Evolutionary conservation across 1,140 invertebrate species (phyloP), one percentile per base, ranked within the genome.

Genomic region (Nymphalis io): DNA sequence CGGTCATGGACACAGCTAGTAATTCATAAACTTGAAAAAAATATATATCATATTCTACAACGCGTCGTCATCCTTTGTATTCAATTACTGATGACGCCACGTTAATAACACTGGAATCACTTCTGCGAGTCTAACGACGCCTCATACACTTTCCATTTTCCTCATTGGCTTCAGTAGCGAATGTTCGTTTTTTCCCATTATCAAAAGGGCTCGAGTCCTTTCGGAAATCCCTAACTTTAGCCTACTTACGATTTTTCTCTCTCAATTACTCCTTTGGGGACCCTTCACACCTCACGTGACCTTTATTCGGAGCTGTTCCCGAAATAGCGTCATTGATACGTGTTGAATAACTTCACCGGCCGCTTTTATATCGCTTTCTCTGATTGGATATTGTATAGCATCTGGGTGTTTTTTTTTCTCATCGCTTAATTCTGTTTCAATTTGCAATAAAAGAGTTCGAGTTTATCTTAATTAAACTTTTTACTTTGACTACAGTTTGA

Each of bases 231-330:
- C 44, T 46, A 46, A 16, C 44, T 46, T 46, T 16, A 46, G 44
- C 44, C 44, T 46, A 16, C 13, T 46, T 33, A 33, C 27, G 10
- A 33, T 33, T 33, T 33, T 33, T 46, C n/a, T 16, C 44, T 46
- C 44, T 16, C 44, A 15, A 46, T 46, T 16, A 46, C 44, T 46
- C 44, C 44, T 3, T 16, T 18, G 44, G 44, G 44, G n/a, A n/a
- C 12, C 40, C n/a, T 46, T 46, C 44, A n/a, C 44, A 46, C 44
- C 44, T 46, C 44, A 46, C 44, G 44, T 46, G n/a, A 46, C 44
- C 15, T 46, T 46, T 46, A n/a, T 8, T n/a, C 44, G 44, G 15
- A 46, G 44, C 44, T 46, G 5, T 46, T 46, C 27, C 10, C 27
- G n/a, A 46, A 46, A 46, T 46, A n/a, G 44, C 44, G n/a, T 46